Evolutionary conservation across 2,888 invertebrate species (phyloP), one percentile per base, ranked within the genome.

Genomic region (Chaetoderma sp.): DNA sequence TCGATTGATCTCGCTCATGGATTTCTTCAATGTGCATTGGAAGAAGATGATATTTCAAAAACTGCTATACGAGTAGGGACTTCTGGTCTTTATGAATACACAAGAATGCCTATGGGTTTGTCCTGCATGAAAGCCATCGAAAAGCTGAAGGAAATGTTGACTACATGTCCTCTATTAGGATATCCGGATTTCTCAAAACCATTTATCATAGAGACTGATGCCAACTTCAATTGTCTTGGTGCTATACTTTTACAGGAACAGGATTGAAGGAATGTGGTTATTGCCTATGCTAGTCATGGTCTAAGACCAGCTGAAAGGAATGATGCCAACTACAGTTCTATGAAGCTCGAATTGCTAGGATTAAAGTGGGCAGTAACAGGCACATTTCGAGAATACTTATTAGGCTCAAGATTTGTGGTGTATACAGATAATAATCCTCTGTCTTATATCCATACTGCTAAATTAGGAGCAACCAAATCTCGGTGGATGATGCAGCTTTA

Each of bases 1-100:
- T 59, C 52, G 10, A n/a, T 79, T 6, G 76, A 78, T 28, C 49
- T 78, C 39, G 58, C 47, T 16, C 36, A 52, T 18, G 78, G 78
- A 18, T 79, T 70, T 52, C 72, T 66, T 58, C 69, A 71, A 39
- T 55, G 73, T 5, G 44, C 57, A 1, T 16, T 78, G 25, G 63
- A 30, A 3, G 49, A 66, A 10, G 39, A 65, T 21, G 67, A 58
- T 21, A 47, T 27, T 27, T 44, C 28, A 18, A 47, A 47, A 58
- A 45, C 44, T 10, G 59, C 59, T 6, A 45, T 45, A 21, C 21
- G 47, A 27, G 30, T 47, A 6, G 59, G 45, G 16, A 44, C 59
- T 16, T 55, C 10, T 13, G 27, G 47, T 18, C 23, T 58, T 3
- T 58, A 47, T 21, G 45, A 58, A 47, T 58, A 28, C 47, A 21